These are phyloP conservation scores for Pterobdella sp. DNA, from an alignment of 2,888 invertebrate species.

Conservation along the genomic window DNA sequence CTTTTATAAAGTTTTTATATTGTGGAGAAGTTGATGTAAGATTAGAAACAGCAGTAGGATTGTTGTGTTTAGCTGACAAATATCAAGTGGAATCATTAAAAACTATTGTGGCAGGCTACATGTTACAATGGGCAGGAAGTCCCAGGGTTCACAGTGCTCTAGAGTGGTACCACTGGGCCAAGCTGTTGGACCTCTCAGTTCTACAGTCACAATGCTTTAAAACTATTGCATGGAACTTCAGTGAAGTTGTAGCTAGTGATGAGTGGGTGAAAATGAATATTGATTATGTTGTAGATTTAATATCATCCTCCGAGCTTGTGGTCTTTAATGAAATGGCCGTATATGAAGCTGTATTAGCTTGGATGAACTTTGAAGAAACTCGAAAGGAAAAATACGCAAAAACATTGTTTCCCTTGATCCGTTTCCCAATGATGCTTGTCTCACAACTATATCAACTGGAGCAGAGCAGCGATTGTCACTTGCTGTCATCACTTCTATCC, in stretches of 20 bases:
- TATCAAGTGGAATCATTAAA: slow-evolving; percentile 50
- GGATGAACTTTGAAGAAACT: slow-evolving; percentile 45
- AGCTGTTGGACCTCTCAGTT: slow-evolving; percentile 45
- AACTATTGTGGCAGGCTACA: slow-evolving; percentile 46
- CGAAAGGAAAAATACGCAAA: slow-evolving; percentile 37
- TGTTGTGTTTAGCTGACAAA: slow-evolving; percentile 51
- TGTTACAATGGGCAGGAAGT: slow-evolving; percentile 48
- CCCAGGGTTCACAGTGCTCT: slow-evolving; percentile 48
- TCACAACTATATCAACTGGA: slow-evolving; percentile 45
- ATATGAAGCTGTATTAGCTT: slow-evolving; percentile 43
- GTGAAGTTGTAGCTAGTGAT: slow-evolving; percentile 43
- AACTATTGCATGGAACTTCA: slow-evolving; percentile 50
- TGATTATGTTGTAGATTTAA: slow-evolving; percentile 47
- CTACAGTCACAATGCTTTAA: slow-evolving; percentile 47
- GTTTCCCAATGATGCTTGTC: slow-evolving; percentile 50
- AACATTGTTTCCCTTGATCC: slow-evolving; percentile 45
- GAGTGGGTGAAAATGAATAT: slow-evolving; percentile 50
- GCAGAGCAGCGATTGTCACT: slow-evolving; percentile 35
- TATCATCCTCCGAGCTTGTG: slow-evolving; percentile 46
- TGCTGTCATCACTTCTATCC: slow-evolving; percentile 44
- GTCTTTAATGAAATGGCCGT: slow-evolving; percentile 45
- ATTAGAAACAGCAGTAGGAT: slow-evolving; percentile 46
- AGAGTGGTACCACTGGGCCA: slow-evolving; percentile 51
- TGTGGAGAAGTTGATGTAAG: slow-evolving; percentile 48
- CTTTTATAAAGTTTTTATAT: slow-evolving; percentile 49